Percentiles rank a stretch among this genome's conserved stretches.
Evolutionary conservation across 2,888 invertebrate species (phyloP).

Genomic region (Lymantria dispar): DNA sequence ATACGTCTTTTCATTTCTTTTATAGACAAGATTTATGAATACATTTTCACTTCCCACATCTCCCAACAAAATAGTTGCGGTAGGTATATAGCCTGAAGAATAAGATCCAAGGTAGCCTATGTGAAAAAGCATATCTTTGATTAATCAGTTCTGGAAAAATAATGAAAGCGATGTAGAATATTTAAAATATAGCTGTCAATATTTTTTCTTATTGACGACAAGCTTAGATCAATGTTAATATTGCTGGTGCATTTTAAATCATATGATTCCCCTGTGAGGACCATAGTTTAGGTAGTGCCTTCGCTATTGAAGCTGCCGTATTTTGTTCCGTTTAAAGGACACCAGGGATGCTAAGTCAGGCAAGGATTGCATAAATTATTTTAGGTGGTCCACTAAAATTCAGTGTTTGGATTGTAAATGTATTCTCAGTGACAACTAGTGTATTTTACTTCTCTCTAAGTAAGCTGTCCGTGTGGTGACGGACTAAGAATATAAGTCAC

Average conservation of each 20-base stretch:
- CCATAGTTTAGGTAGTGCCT: neutral
- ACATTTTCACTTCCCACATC: too few relatives aligned
- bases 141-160: too few relatives aligned
- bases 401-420: neutral
- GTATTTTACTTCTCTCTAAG: too few relatives aligned
- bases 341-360: neutral
- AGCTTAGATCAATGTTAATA: neutral
- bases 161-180: neutral
- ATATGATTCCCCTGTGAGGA: neutral
- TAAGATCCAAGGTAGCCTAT: too few relatives aligned
- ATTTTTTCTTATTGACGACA: neutral
- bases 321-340: neutral
- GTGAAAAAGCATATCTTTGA: too few relatives aligned
- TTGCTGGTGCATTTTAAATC: neutral
- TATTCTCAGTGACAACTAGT: neutral
- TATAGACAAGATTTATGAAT: too few relatives aligned
- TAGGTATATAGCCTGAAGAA: too few relatives aligned
- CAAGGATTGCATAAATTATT: neutral
- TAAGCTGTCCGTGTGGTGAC: too few relatives aligned
- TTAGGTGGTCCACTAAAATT: neutral
- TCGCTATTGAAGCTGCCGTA: neutral
- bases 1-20: too few relatives aligned
- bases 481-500: too few relatives aligned
- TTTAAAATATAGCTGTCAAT: neutral
- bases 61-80: too few relatives aligned